These are phyloP conservation scores for Onychorhynchus coronatus DNA, from an alignment of 2,113 vertebrate genomes.

Conservation along the genomic window DNA sequence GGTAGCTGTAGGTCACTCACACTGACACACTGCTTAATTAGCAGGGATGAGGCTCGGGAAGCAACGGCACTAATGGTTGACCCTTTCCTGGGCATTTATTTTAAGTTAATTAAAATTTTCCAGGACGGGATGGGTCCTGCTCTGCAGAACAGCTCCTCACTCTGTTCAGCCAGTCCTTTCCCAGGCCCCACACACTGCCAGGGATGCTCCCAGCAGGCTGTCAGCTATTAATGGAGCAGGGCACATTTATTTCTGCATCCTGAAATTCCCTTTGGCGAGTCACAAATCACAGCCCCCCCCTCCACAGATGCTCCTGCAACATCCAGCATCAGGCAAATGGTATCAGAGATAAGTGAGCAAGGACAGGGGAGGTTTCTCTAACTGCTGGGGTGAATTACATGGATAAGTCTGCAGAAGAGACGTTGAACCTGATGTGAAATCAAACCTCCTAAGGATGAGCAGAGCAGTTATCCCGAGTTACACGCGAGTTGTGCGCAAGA, in stretches of 20 bases:
- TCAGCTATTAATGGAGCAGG: slow-evolving; percentile 27
- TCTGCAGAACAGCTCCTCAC: background rate
- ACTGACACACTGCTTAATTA: slow-evolving; percentile 59
- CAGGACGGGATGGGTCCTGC: background rate
- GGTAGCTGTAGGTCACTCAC: slow-evolving; percentile 48
- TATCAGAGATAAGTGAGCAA: slow-evolving; percentile 9
- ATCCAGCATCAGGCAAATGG: background rate
- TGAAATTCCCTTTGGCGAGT: slow-evolving; percentile 6
- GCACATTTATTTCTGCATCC: slow-evolving; percentile 19
- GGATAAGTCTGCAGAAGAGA: background rate
- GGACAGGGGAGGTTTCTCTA: background rate
- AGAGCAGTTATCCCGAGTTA: background rate
- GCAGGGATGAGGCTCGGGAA: slow-evolving; percentile 42
- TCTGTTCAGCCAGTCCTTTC: background rate
- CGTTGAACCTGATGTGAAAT: background rate
- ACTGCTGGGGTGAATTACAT: background rate
- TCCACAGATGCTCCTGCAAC: background rate
- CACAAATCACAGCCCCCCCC: slow-evolving; percentile 21
- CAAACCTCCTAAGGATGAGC: background rate
- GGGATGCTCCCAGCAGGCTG: background rate
- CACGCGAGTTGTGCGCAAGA: background rate
- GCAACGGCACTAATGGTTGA: slow-evolving; percentile 36
- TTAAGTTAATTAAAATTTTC: slow-evolving; percentile 71
- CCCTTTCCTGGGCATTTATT: slow-evolving; percentile 52
- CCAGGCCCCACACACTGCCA: background rate